Evolutionary conservation across 2,888 invertebrate genomes (phyloP), one percentile per base, ranked within the genome.

Genomic region (Yponomeuta evonymella): DNA sequence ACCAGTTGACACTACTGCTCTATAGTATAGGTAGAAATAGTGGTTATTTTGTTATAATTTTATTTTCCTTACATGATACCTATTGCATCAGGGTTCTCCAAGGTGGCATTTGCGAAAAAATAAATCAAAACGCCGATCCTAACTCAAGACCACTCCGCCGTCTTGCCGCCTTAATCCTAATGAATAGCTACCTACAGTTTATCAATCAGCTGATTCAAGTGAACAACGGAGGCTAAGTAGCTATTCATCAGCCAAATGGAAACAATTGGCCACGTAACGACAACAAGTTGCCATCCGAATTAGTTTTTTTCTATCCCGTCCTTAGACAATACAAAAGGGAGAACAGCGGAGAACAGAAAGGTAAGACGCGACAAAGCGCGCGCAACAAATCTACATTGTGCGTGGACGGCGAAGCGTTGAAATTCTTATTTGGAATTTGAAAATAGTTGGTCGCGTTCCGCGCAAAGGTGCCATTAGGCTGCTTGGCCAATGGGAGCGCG

Each of bases 391-490:
- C 89, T 89, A 89, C 89, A 89, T 89, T 89, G 88, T 90, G 84
- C 84, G 83, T 81, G 79, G 80, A 84, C 88, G 88, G 83, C 86
- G 85, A 86, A 90, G 88, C 90, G 90, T 89, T 90, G 87, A 88
- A 89, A 90, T 89, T 90, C 89, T 90, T 90, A 89, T 86, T 89
- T 85, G 79, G 81, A 83, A 81, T 81, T 82, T 81, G 86, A 84
- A 58, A 88, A 86, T 85, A 86, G 88, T 88, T 84, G 87, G 87
- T 89, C 87, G 86, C 89, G 86, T 90, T 90, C 89, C 88, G 90
- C 90, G 89, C 90, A 89, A 89, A 87, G 88, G 89, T 89, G 88
- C 89, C 89, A 89, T 86, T 89, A 90, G 90, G 90, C 87, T 88
- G 85, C 89, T 89, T 90, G 85, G 81, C 92, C 90, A 93, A 93